Evolutionary conservation across 2,888 invertebrate genomes (phyloP).

Genomic region (Pinctada fucata): DNA sequence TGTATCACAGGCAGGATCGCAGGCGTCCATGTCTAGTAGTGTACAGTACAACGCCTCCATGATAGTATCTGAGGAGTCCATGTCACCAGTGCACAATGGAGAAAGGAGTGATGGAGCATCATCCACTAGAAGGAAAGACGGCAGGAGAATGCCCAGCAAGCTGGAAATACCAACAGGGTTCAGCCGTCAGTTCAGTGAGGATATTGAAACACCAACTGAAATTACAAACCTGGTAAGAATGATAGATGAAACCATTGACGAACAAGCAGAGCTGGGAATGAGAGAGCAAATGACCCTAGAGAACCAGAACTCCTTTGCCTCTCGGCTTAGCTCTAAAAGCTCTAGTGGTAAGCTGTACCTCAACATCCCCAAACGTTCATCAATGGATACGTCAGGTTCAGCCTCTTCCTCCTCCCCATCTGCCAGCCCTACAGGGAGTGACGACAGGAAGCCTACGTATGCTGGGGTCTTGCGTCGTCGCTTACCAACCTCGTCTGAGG

Average conservation of each 20-base stretch:
- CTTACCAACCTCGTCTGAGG: slow-evolving; percentile 46
- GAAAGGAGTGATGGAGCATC: slow-evolving; percentile 14
- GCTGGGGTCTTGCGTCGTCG: slow-evolving; percentile 54
- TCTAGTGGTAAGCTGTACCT: slow-evolving; percentile 50
- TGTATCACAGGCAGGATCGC: slow-evolving; percentile 5
- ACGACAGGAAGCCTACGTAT: slow-evolving; percentile 52
- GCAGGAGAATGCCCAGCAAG: slow-evolving; percentile 9
- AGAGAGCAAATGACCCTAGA: slow-evolving; percentile 5
- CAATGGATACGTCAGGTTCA: slow-evolving; percentile 26
- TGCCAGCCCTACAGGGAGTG: slow-evolving; percentile 46
- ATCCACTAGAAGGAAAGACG: slow-evolving; percentile 13
- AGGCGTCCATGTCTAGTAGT: slow-evolving; percentile 8
- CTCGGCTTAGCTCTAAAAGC: slow-evolving; percentile 40
- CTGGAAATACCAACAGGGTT: slow-evolving; percentile 59
- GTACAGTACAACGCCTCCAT: slow-evolving; percentile 9
- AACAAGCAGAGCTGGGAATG: slow-evolving; percentile 54
- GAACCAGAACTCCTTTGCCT: background rate
- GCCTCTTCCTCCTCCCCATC: slow-evolving; percentile 42
- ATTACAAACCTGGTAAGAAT: slow-evolving; percentile 67
- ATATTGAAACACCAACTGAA: slow-evolving; percentile 68
- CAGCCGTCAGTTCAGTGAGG: slow-evolving; percentile 70
- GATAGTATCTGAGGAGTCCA: slow-evolving; percentile 19
- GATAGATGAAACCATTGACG: slow-evolving; percentile 66
- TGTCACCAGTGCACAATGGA: slow-evolving; percentile 28
- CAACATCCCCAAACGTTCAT: slow-evolving; percentile 43